Conservation (phyloP, 1,140 invertebrate genomes). For the Cydia strobilella region DNA sequence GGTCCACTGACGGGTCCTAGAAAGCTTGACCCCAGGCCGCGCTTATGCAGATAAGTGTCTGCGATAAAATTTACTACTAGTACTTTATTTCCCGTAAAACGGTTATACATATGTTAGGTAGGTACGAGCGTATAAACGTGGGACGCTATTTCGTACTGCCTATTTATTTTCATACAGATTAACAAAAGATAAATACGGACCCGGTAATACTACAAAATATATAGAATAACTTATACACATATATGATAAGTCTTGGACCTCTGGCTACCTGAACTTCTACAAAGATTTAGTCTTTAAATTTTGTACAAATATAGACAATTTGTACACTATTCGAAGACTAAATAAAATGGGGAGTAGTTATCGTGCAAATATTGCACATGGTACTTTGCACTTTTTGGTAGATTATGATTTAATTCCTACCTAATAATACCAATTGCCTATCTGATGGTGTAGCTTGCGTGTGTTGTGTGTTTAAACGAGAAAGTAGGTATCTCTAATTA, state of each 20-base stretch:
- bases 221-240: too few species aligned
- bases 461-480: not conserved
- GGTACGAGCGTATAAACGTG: not conserved
- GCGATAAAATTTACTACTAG: constrained; percentile 26
- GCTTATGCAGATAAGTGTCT: constrained; percentile 25
- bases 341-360: too few species aligned
- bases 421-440: not conserved
- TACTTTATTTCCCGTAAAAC: constrained; percentile 7
- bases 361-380: constrained; percentile 4
- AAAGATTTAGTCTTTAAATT: too few species aligned
- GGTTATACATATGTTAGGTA: not conserved
- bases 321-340: too few species aligned
- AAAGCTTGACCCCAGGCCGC: constrained; percentile 54
- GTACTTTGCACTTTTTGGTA: too few species aligned
- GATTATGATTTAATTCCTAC: too few species aligned
- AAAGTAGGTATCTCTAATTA: constrained; percentile 12
- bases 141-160: not conserved
- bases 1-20: constrained; percentile 39
- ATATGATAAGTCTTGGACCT: too few species aligned
- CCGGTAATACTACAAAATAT: too few species aligned
- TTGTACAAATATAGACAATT: too few species aligned
- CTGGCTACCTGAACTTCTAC: too few species aligned
- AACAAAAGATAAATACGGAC: not conserved
- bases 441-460: not conserved
- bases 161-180: not conserved